Base-by-base conservation (phyloP, 92 coral and sea anemone genomes). In the Zoanthus sansibaricus region DNA sequence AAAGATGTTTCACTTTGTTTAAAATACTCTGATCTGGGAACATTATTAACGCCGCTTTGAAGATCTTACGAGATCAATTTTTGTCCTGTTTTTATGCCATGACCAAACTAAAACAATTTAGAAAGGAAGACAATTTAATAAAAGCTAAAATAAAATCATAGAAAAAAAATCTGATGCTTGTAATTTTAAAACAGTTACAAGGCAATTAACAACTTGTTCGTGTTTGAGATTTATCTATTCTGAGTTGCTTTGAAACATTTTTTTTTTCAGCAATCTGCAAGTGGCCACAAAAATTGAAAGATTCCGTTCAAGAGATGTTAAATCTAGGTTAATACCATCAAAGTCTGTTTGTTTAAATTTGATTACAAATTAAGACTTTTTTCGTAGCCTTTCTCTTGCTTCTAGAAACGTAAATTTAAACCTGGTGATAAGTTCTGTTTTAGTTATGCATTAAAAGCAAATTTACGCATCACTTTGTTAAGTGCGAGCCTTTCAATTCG, bases 401-500 rank as follows among this genome's bases (percentile, higher is more conserved):
- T 67, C 75, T 80, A 64, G 52, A 80, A 64, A 20, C 32, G 18
- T 52, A 64, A 20, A 79, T 66, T 66, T 31, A 58, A 59, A 59
- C 44, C 17, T 21, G 30, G 47, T 80, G 44, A 18, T 15, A 11
- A 46, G 85, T 74, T 80, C 21, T 80, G 75, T 80, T 80, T 80
- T 66, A 18, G 49, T 66, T 66, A 64, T 25, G 48, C 75, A 66
- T 80, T 80, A 64, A 80, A 78, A 66, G 45, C 75, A 67, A 80
- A 66, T 80, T 80, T 80, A 15, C 32, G 11, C 62, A 66, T 80
- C 59, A 80, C 74, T 80, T 78, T 48, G 85, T 80, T 64, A 47
- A 80, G 85, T 80, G 85, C 85, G 56, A 30, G 44, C 3, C 66
- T 10, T 16, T 20, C 74, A 80, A 67, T 20, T 42, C 3, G 31